Percentiles rank a stretch among this genome's conserved stretches.
phyloP scores from a whole-genome alignment of 2,888 invertebrate species.

The Deroplatys truncata region DNA sequence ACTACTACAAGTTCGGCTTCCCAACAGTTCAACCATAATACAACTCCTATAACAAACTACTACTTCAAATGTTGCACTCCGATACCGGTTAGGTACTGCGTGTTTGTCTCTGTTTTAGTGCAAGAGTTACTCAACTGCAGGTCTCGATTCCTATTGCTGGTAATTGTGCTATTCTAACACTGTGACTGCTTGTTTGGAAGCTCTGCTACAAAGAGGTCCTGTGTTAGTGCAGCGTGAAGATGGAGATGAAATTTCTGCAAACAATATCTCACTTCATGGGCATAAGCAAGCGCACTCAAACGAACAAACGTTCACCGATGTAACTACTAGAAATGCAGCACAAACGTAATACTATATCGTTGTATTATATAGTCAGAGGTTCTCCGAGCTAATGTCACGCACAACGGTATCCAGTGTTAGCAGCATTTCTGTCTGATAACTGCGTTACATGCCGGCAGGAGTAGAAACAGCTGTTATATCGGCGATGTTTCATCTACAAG shows the following conservation, averaged over 20 bases:
- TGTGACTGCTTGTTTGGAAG: neutral
- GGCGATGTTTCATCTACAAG: too few species aligned
- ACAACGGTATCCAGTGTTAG: neutral
- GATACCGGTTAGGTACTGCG: too few species aligned
- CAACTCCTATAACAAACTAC: too few species aligned
- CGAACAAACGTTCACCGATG: neutral
- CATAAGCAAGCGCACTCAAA: neutral
- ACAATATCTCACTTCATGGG: neutral
- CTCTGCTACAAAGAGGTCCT: neutral
- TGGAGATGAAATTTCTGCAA: neutral
- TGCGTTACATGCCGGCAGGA: too few species aligned
- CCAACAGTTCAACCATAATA: too few species aligned
- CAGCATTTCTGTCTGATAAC: too few species aligned
- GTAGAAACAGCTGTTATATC: neutral
- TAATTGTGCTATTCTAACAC: too few species aligned
- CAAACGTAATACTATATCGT: neutral
- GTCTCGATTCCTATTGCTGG: too few species aligned
- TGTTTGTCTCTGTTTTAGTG: too few species aligned
- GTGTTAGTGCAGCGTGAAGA: neutral
- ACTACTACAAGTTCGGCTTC: too few species aligned
- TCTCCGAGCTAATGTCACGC: neutral
- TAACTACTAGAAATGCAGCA: neutral
- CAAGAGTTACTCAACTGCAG: too few species aligned
- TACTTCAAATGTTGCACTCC: too few species aligned
- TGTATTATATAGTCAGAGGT: neutral